These are phyloP conservation scores for Lochmaea capreae DNA, from an alignment of 2,888 invertebrate species.

Conservation along the genomic window DNA sequence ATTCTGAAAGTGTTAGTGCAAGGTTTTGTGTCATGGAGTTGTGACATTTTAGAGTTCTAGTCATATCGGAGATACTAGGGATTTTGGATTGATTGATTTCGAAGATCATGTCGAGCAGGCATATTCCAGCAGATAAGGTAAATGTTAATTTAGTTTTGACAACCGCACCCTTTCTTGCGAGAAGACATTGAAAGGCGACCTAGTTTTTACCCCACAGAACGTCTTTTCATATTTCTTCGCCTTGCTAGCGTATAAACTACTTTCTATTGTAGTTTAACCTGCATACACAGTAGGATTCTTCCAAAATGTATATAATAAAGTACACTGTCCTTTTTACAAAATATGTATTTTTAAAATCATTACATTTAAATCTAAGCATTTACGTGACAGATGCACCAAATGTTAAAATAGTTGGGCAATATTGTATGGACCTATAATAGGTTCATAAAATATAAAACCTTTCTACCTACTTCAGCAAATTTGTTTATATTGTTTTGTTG, in stretches of 20 bases:
- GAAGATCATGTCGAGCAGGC: conserved; percentile 81
- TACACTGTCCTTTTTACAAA: background rate
- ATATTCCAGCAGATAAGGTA: conserved; percentile 87
- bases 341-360: too few relatives aligned
- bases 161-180: conserved; percentile 65
- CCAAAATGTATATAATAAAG: background rate
- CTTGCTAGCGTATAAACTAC: conserved; percentile 19
- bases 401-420: too few relatives aligned
- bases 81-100: conserved; percentile 42
- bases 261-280: conserved; percentile 11
- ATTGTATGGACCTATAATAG: too few relatives aligned
- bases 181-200: conserved; percentile 59
- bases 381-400: too few relatives aligned
- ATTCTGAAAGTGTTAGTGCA: conserved; percentile 42
- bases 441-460: too few relatives aligned
- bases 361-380: too few relatives aligned
- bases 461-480: background rate
- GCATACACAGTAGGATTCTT: background rate
- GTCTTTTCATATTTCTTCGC: conserved; percentile 38
- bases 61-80: conserved; percentile 46
- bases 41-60: conserved; percentile 56
- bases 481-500: background rate
- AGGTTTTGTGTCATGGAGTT: conserved; percentile 56
- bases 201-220: conserved; percentile 57
- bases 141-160: conserved; percentile 60